Base-by-base conservation (phyloP, 2,888 invertebrate genomes). In the Omphaloscelis lunosa region DNA sequence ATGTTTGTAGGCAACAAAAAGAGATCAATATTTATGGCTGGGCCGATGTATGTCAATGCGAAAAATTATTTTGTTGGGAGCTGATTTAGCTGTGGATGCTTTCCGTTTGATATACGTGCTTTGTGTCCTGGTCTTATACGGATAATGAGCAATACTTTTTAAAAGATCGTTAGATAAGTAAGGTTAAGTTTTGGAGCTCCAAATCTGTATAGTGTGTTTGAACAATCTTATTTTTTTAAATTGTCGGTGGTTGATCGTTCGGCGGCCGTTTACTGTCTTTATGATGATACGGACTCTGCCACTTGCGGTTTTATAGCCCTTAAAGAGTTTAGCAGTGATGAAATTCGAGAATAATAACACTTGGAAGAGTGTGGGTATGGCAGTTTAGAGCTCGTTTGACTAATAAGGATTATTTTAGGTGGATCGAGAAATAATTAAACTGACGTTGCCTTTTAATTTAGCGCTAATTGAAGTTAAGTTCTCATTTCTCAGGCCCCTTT, bases 1-100 rank as follows among this genome's bases (percentile, higher is more conserved):
- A 95, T 95, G 94, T 94, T 94, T 93, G 94, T 94, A 92, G 94
- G 91, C 92, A 95, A 96, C 95, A 96, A 96, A 96, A 96, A 94
- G 95, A 94, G 88, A 86, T 88, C 69, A 88, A 93, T 93, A 95
- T 96, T 96, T 96, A 96, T 95, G 94, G 94, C 86, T 89, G 93
- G 93, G 84, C 87, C 96, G 94, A 95, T 95, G 95, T 95, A 93
- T 96, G 96, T 94, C 96, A 95, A 96, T 95, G 93, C 93, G 88
- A 94, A 94, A 95, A 96, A 96, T 96, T 96, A 96, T 96, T 92
- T 92, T 93, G 94, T 93, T 90, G 90, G 91, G 89, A 91, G 91
- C 93, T 94, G 95, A 95, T 94, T 95, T 95, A 95, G 91, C 92
- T 92, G 90, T 89, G 90, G 89, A 90, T 91, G 89, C 89, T 93